Evolutionary conservation across 2,797 vertebrate genomes (phyloP).

Genomic region (Philypnodon macrostomus): DNA sequence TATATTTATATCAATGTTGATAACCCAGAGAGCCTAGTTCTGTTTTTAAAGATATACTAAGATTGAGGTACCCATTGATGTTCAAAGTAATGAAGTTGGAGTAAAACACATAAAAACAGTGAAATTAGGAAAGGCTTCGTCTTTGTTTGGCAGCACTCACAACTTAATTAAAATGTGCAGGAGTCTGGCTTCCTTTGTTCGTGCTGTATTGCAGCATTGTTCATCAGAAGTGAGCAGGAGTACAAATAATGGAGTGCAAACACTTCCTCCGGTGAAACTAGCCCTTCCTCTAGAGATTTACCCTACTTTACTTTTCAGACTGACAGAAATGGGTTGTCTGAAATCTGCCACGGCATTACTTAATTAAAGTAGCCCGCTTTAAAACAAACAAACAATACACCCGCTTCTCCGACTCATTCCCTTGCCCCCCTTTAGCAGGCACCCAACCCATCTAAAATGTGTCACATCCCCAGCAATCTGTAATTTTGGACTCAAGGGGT

Average conservation of each 20-base stretch:
- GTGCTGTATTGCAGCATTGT: constrained; percentile 70
- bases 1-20: no score
- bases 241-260: constrained; percentile 74
- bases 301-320: constrained; percentile 80
- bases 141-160: constrained; percentile 71
- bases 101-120: constrained; percentile 65
- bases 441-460: constrained; percentile 69
- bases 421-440: constrained; percentile 29
- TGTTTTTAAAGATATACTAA: no score
- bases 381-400: constrained; percentile 76
- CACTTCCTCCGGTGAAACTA: constrained; percentile 71
- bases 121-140: constrained; percentile 70
- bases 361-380: constrained; percentile 75
- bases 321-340: constrained; percentile 84
- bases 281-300: constrained; percentile 76
- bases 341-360: constrained; percentile 72
- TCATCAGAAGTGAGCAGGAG: constrained; percentile 75
- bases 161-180: constrained; percentile 76
- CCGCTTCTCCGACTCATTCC: constrained; percentile 27
- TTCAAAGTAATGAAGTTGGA: constrained; percentile 52
- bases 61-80: background rate
- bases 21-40: no score
- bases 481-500: constrained; percentile 77
- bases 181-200: constrained; percentile 75
- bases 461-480: constrained; percentile 76